Evolutionary conservation across 2,888 invertebrate species (phyloP), one percentile per base, ranked within the genome.

Genomic region (Cabera pusaria): DNA sequence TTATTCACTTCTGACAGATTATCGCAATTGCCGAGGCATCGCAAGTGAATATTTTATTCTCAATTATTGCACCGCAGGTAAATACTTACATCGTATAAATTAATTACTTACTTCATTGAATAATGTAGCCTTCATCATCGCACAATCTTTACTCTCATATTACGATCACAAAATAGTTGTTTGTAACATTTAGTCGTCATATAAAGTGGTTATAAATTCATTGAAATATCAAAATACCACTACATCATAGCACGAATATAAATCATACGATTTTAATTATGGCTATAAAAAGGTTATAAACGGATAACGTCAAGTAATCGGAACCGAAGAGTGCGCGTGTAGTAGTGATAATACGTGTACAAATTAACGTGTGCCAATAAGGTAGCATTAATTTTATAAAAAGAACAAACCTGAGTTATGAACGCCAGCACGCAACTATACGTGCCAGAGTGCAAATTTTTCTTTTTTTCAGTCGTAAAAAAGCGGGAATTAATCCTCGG

Each of bases 41-140:
- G 70, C 62, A 66, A 73, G 73, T 78, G 82, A 77, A 82, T 77
- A 77, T 77, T 78, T 77, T 69, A 77, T 67, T 65, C 61, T 56
- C 62, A 66, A 75, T 80, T 73, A 72, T 69, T 75, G 70, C 49
- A 61, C 46, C 44, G 42, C 66, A 76, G 72, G 72, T 76, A 75
- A 78, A 80, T 78, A 75, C n/a, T n/a, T n/a, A n/a, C 70, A 67
- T 61, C 48, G 49, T 57, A 60, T 52, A 32, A 62, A 72, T 65
- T n/a, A n/a, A n/a, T n/a, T n/a, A n/a, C n/a, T n/a, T 49, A 54
- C 61, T 65, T 62, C 52, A 66, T 59, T 59, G 45, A 50, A 54
- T 56, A 24, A 4, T 20, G 10, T n/a, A 18, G 14, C 12, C 6
- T 22, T 3, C 5, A 10, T n/a, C 19, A 36, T 22, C 16, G 16